phyloP scores from a whole-genome alignment of 1,140 invertebrate species.

The silkworm (Bombyx mori) region ASM3026992v2 NC_085120.1:10517001-10517500 shows the following conservation, averaged over 20 bases:
- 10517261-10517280: slow-evolving; percentile 23
- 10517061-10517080: no score
- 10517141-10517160: no score
- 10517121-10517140: no score
- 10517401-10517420: slow-evolving; percentile 24
- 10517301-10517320: slow-evolving; percentile 34
- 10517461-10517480: slow-evolving; percentile 25
- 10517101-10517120: no score
- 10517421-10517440: slow-evolving; percentile 19
- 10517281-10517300: slow-evolving; percentile 22
- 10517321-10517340: slow-evolving; percentile 17
- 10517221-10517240: slow-evolving; percentile 24
- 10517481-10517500: slow-evolving; percentile 6
- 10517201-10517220: slow-evolving; percentile 33
- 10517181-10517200: no score
- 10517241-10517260: slow-evolving; percentile 22
- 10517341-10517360: slow-evolving; percentile 20
- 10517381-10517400: slow-evolving; percentile 20
- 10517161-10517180: no score
- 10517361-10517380: slow-evolving; percentile 23
- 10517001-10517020: no score
- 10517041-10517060: no score
- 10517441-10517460: slow-evolving; percentile 16
- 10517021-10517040: no score
- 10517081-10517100: no score